A percentile compares a stretch with the other conserved stretches of the same genome.
These are phyloP conservation scores for Mylabris phalerata DNA, from an alignment of 1,140 invertebrate genomes.

Conservation along the genomic window DNA sequence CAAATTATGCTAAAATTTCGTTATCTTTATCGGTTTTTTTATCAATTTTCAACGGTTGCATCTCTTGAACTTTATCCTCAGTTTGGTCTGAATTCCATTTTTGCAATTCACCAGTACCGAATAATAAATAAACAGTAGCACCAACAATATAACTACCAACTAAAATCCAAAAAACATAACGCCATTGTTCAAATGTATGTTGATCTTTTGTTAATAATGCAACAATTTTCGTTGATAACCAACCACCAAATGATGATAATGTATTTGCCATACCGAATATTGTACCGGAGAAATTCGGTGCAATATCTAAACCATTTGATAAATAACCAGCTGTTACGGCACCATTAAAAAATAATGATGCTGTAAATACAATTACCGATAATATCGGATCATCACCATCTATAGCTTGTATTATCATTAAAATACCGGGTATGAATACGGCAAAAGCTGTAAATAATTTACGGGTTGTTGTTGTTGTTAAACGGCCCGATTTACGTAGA, in stretches of 20 bases:
- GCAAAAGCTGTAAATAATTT: conserved; percentile 63
- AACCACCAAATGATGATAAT: conserved; percentile 80
- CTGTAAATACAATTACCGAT: conserved; percentile 68
- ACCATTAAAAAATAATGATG: conserved; percentile 73
- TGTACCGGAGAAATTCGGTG: conserved; percentile 82
- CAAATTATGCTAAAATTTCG: conserved; percentile 21
- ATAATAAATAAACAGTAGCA: conserved; percentile 57
- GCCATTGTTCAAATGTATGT: conserved; percentile 71
- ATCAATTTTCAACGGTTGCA: conserved; percentile 41
- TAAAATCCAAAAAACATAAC: conserved; percentile 77
- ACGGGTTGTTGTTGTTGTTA: conserved; percentile 63
- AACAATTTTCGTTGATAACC: conserved; percentile 78
- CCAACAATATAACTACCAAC: conserved; percentile 64
- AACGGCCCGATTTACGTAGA: conserved; percentile 52
- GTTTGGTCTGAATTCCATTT: conserved; percentile 51
- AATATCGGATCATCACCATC: conserved; percentile 59
- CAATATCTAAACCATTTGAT: conserved; percentile 83
- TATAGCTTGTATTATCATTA: conserved; percentile 66
- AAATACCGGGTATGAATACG: conserved; percentile 51
- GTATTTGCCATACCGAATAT: conserved; percentile 90
- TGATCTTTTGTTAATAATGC: conserved; percentile 70
- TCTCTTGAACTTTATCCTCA: conserved; percentile 36
- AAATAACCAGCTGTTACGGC: conserved; percentile 81
- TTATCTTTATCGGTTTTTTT: conserved; percentile 29
- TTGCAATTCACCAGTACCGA: conserved; percentile 67